Base-by-base conservation (phyloP, 2,113 vertebrate genomes). In the Procavia capensis region DNA sequence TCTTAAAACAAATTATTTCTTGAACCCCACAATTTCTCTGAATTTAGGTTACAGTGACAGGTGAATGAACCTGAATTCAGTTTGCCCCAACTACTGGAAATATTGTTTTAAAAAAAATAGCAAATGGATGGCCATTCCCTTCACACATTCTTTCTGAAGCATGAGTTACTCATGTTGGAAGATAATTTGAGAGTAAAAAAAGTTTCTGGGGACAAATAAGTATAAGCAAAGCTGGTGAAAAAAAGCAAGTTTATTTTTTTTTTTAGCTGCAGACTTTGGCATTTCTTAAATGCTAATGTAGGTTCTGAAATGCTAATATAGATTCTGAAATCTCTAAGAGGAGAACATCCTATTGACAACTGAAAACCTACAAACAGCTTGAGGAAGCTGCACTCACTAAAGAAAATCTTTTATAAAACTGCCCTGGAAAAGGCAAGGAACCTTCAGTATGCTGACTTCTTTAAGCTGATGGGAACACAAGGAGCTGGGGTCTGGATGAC, bases 401-500 rank as follows among this genome's bases (percentile, higher is more conserved):
- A 82, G 31, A 9, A n/a, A 82, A 88, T 57, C 43, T 39, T 31
- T 14, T 45, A 20, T 64, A 75, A 95, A 39, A 29, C n/a, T 85
- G 29, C 82, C 45, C 79, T 96, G 70, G 39, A 78, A 84, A 81
- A 85, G 78, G 17, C 24, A 95, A 94, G 47, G 25, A 94, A 88
- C 29, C 39, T 92, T 92, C 95, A 74, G 25, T 81, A 72, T 97
- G 82, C 84, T 91, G 72, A 95, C 59, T 39, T 66, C 7, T 91
- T 50, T 50, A 39, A 85, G 75, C 13, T 81, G 81, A 94, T 88
- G 16, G 68, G 57, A 93, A 61, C 45, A 41, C 88, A 66, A 95
- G 63, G 97, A 98, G 87, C 90, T 94, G 93, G 92, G 54, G 17
- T 86, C 90, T 97, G 43, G n/a, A 90, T 88, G 89, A 92, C 70